These are phyloP conservation scores for Henricia sp. DNA, from an alignment of 53 echinoderm and acorn worm species.

Conservation along the genomic window DNA sequence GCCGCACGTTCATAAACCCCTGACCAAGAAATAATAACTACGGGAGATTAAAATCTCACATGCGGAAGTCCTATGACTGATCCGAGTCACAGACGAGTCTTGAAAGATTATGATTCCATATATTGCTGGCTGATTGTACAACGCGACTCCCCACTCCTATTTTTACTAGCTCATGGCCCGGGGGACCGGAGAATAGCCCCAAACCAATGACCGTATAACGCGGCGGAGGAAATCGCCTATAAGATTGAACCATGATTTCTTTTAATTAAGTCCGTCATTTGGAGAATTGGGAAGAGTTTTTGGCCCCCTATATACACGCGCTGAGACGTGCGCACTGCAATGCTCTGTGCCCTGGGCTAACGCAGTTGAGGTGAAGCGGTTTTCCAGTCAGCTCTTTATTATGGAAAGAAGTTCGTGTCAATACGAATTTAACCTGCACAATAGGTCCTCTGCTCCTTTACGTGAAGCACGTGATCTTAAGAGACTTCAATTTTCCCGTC, in stretches of 20 bases:
- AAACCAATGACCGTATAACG: constrained; percentile 48
- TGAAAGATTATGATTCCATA: constrained; percentile 39
- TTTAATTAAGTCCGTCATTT: constrained; percentile 47
- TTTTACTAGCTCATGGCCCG: background rate
- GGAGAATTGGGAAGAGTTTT: constrained; percentile 17
- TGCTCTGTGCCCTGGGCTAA: constrained; percentile 7
- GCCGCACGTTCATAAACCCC: constrained; percentile 14
- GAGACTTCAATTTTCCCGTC: too few species aligned
- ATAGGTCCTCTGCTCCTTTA: too few species aligned
- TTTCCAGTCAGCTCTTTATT: constrained; percentile 11
- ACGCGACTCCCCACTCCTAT: too few species aligned
- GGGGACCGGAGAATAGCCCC: background rate
- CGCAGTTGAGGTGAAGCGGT: background rate
- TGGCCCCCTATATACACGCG: background rate
- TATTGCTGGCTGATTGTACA: constrained; percentile 14
- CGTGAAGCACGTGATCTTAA: too few species aligned
- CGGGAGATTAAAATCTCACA: constrained; percentile 36
- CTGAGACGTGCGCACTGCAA: background rate
- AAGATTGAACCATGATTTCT: constrained; percentile 38
- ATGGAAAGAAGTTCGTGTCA: constrained; percentile 59
- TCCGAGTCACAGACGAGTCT: constrained; percentile 12
- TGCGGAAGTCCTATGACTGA: constrained; percentile 29
- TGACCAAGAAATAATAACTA: background rate
- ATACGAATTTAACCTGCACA: constrained; percentile 20
- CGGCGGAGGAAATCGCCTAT: constrained; percentile 41